phyloP scores from a whole-genome alignment of 2,113 vertebrate species.

The Typhlomys cinereus region DNA sequence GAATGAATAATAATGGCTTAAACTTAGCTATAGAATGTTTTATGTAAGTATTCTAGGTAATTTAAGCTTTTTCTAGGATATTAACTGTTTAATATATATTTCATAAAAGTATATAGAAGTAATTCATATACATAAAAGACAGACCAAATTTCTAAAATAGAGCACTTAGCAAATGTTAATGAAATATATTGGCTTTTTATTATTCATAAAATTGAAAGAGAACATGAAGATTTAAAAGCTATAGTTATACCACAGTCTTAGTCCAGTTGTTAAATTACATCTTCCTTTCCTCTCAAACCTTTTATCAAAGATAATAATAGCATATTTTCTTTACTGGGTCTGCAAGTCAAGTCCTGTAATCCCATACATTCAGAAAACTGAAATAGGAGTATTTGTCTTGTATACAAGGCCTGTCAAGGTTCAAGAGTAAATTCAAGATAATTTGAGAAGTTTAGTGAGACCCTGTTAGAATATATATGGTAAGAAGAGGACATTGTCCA shows the following conservation, averaged over 20 bases:
- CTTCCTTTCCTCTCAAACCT: conserved; percentile 27
- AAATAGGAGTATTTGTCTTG: neutral
- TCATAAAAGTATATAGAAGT: conserved; percentile 33
- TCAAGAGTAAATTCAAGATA: neutral
- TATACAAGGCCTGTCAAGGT: neutral
- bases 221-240: conserved; percentile 54
- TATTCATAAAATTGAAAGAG: conserved; percentile 36
- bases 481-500: neutral
- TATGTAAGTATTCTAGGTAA: conserved; percentile 58
- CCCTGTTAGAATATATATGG: neutral
- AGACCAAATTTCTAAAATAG: conserved; percentile 51
- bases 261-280: conserved; percentile 37
- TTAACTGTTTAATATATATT: conserved; percentile 29
- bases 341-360: neutral
- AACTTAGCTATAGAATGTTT: conserved; percentile 37
- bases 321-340: neutral
- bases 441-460: neutral
- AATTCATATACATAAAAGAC: conserved; percentile 35
- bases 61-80: conserved; percentile 58
- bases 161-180: conserved; percentile 43
- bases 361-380: neutral
- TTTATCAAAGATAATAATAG: conserved; percentile 19
- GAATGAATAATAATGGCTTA: conserved; percentile 30
- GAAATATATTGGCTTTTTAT: conserved; percentile 44
- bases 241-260: conserved; percentile 14